Evolutionary conservation across 2,888 invertebrate genomes (phyloP), one percentile per base, ranked within the genome.

Genomic region (Cremastinae sp.): DNA sequence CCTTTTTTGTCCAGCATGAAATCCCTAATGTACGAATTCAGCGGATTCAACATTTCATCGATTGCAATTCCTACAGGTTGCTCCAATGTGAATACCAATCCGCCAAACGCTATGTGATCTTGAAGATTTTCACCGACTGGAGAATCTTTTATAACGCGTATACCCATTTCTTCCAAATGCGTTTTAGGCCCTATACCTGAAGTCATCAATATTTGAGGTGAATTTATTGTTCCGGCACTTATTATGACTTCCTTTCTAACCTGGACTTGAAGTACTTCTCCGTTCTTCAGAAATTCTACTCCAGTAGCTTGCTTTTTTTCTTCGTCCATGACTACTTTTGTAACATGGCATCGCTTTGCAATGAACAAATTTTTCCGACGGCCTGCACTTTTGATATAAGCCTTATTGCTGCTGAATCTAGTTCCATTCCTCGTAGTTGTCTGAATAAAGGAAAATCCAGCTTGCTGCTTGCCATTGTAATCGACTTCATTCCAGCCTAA

Each of bases 181-280:
- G 90, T 83, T 81, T 86, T 90, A 0, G 94, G 93, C 0, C 94
- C 94, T 7, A 94, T 85, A 1, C 93, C 93, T 3, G 96, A 96
- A 3, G 98, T 89, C 96, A 98, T 96, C 8, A 98, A 91, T 1
- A 98, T 87, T 88, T 98, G 97, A 0, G 98, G 97, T 0, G 96
- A 95, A 83, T 96, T 96, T 78, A 98, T 94, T 0, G 97, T 93
- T 0, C 98, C 98, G 1, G 96, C 96, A 10, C 95, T 94, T 12
- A 98, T 84, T 65, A 98, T 95, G 0, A 98, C 94, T 90, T 97
- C 97, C 86, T 94, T 95, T 1, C 91, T 92, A 0, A 94, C 95
- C 55, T 87, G 89, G 0, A 93, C 93, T 8, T 89, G 90, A 37
- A 84, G 82, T 8, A 80, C 85, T 20, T 82, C 78, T 14, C 90